These are phyloP conservation scores for Prochilodus magdalenae DNA, from an alignment of 2,113 vertebrate genomes.

Conservation along the genomic window DNA sequence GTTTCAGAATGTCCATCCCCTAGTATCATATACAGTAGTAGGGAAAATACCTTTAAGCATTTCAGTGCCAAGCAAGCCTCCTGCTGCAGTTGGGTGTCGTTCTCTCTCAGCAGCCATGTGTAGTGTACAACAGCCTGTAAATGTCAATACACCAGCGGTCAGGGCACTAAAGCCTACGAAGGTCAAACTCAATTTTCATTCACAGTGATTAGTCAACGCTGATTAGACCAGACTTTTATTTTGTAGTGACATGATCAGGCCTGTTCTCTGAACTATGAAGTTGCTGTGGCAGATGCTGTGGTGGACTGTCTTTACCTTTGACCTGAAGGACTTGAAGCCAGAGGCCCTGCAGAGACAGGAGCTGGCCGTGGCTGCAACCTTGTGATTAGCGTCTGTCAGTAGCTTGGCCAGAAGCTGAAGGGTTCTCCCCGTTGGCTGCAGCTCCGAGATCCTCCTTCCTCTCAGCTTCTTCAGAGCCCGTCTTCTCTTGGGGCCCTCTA, in stretches of 20 bases:
- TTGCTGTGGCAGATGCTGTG: not conserved
- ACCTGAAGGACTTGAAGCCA: constrained; percentile 76
- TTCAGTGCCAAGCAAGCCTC: constrained; percentile 88
- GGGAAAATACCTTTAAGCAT: constrained; percentile 83
- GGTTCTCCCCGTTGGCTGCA: constrained; percentile 85
- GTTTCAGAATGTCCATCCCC: too few species aligned
- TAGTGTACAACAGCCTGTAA: constrained; percentile 87
- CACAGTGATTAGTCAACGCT: too few species aligned
- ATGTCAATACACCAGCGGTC: constrained; percentile 14
- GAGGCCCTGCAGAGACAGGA: constrained; percentile 76
- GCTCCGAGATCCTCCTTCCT: constrained; percentile 78
- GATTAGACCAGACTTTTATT: too few species aligned
- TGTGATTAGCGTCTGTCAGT: constrained; percentile 85
- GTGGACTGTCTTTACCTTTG: constrained; percentile 74
- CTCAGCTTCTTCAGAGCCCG: constrained; percentile 81
- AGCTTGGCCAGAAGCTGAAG: constrained; percentile 81
- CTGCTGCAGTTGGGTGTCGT: constrained; percentile 76
- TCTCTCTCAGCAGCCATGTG: constrained; percentile 73
- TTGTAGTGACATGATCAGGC: not conserved
- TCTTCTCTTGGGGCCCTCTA: constrained; percentile 77
- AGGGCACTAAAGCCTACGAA: constrained; percentile 85
- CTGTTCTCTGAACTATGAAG: not conserved
- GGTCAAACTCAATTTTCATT: not conserved
- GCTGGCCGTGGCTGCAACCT: constrained; percentile 78
- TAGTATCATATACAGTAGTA: too few species aligned